Percentiles rank a stretch among this genome's conserved stretches.
phyloP scores from a whole-genome alignment of 1,140 invertebrate species.

The Nephotettix cincticeps region DNA sequence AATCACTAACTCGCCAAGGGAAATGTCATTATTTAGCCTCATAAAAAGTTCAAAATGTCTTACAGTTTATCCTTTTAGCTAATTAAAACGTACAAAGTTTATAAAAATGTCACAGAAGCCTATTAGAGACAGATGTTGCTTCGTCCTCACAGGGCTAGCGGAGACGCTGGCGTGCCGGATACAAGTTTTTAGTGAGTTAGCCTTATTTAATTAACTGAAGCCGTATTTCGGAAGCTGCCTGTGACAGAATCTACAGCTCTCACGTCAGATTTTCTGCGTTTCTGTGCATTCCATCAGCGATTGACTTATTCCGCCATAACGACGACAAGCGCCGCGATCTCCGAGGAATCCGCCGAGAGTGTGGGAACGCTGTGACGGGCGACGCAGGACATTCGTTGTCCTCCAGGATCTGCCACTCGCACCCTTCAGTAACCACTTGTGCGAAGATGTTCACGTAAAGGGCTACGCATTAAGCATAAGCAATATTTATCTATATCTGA shows the following conservation, averaged over 20 bases:
- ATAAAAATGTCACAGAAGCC: conserved; percentile 2
- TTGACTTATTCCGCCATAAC: conserved; percentile 10
- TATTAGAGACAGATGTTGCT: not conserved
- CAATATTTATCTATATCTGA: too few relatives aligned
- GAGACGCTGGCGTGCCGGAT: not conserved
- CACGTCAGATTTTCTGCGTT: not conserved
- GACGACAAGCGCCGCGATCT: not conserved
- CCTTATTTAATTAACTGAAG: not conserved
- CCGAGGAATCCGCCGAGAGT: not conserved
- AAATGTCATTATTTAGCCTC: too few relatives aligned
- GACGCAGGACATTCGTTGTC: too few relatives aligned
- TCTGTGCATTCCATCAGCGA: not conserved
- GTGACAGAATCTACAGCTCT: not conserved
- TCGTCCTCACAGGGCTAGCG: not conserved
- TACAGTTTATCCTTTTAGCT: not conserved
- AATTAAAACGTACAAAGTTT: not conserved
- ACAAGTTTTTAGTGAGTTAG: not conserved
- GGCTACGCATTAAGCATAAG: too few relatives aligned
- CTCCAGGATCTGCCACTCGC: too few relatives aligned
- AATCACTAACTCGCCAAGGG: too few relatives aligned
- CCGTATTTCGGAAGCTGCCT: conserved; percentile 5
- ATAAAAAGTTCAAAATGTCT: too few relatives aligned
- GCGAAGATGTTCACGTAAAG: too few relatives aligned
- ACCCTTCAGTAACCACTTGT: too few relatives aligned
- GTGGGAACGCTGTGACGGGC: not conserved